phyloP scores from a whole-genome alignment of 2,113 vertebrate genomes.

The Lates calcarifer region DNA sequence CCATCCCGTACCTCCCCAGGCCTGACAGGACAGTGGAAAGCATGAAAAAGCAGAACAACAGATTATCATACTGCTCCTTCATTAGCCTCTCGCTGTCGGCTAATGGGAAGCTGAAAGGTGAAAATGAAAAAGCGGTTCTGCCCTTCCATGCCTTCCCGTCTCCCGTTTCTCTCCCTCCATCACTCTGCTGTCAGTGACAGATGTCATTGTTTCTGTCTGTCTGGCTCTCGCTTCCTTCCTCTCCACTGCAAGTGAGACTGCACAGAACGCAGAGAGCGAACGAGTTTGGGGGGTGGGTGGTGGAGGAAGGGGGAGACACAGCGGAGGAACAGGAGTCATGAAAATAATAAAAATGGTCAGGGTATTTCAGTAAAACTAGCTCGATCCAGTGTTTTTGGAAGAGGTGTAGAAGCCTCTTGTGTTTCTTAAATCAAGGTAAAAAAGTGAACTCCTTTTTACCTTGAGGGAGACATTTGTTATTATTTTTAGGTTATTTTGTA shows the following conservation, averaged over 20 bases:
- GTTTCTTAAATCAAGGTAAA: conserved; percentile 55
- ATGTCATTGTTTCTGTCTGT: conserved; percentile 69
- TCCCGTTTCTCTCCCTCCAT: conserved; percentile 64
- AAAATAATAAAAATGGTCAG: conserved; percentile 47
- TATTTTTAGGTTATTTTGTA: conserved; percentile 14
- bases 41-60: conserved; percentile 60
- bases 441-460: neutral
- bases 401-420: conserved; percentile 22
- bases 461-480: conserved; percentile 10
- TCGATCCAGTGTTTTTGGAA: conserved; percentile 22
- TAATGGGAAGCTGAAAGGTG: conserved; percentile 77
- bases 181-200: conserved; percentile 67
- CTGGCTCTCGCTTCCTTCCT: conserved; percentile 46
- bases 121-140: conserved; percentile 69
- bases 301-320: conserved; percentile 32
- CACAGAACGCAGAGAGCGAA: conserved; percentile 21
- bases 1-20: conserved; percentile 61
- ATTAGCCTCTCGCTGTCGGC: conserved; percentile 72
- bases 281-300: conserved; percentile 34
- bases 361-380: conserved; percentile 51
- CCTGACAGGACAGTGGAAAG: conserved; percentile 71
- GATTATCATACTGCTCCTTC: conserved; percentile 71
- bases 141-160: conserved; percentile 52
- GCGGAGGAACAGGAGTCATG: conserved; percentile 22
- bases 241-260: conserved; percentile 44